phyloP scores from a whole-genome alignment of 1,140 invertebrate species.

The Parasteatoda tepidariorum region DNA sequence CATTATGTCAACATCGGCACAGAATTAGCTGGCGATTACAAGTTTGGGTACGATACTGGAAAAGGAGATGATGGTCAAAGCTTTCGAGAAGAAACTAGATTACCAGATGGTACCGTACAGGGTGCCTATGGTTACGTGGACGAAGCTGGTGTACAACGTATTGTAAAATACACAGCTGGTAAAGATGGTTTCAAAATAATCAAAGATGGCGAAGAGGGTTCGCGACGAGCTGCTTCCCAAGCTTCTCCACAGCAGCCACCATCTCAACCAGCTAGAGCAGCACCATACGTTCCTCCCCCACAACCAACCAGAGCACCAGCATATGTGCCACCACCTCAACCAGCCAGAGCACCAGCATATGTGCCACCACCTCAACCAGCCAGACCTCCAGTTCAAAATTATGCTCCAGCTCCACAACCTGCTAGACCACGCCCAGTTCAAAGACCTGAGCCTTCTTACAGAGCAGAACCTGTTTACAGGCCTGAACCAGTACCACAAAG shows the following conservation, averaged over 20 bases:
- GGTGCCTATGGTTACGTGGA: conserved; percentile 75
- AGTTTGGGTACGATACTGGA: conserved; percentile 63
- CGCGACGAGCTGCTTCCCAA: conserved; percentile 2
- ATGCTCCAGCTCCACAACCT: conserved; percentile 4
- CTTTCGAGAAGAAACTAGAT: conserved; percentile 62
- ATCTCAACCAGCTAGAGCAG: neutral
- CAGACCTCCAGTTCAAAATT: neutral
- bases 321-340: conserved; percentile 5
- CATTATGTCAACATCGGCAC: conserved; percentile 60
- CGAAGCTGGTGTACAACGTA: conserved; percentile 71
- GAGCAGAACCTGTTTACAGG: neutral
- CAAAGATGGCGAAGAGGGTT: conserved; percentile 65
- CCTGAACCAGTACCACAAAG: neutral
- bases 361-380: conserved; percentile 13
- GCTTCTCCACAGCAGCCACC: conserved; percentile 17
- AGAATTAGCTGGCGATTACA: conserved; percentile 61
- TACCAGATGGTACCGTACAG: conserved; percentile 67
- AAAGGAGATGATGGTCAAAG: conserved; percentile 53
- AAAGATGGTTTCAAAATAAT: conserved; percentile 75
- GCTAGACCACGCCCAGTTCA: neutral
- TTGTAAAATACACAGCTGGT: conserved; percentile 75
- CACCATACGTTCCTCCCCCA: neutral
- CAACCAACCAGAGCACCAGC: conserved; percentile 15
- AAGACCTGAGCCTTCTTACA: neutral
- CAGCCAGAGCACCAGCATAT: neutral